phyloP scores from a whole-genome alignment of 1,140 invertebrate species.

The Musca domestica region DNA sequence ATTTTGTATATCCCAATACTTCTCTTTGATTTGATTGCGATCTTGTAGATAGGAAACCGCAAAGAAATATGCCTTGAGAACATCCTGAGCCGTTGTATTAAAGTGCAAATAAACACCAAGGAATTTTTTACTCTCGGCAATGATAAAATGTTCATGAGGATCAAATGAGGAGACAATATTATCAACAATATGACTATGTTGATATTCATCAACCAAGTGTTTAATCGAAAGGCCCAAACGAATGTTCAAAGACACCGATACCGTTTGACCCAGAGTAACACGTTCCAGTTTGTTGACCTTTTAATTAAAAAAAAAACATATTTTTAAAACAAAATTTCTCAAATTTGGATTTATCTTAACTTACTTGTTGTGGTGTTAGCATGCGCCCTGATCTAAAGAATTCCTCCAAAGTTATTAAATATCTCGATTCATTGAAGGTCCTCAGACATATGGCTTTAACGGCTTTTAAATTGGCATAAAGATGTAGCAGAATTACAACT shows the following conservation, averaged over 20 bases:
- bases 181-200: slow-evolving; percentile 41
- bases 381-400: slow-evolving; percentile 60
- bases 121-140: slow-evolving; percentile 48
- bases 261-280: slow-evolving; percentile 58
- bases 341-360: background rate
- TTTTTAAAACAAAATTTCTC: background rate
- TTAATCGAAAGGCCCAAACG: slow-evolving; percentile 42
- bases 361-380: slow-evolving; percentile 54
- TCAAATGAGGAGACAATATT: slow-evolving; percentile 56
- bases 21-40: slow-evolving; percentile 53
- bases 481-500: slow-evolving; percentile 75
- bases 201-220: slow-evolving; percentile 41
- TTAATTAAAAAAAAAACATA: background rate
- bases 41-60: slow-evolving; percentile 53
- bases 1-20: slow-evolving; percentile 56
- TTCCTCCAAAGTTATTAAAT: slow-evolving; percentile 65
- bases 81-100: slow-evolving; percentile 45
- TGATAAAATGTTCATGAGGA: slow-evolving; percentile 52
- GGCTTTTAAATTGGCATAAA: slow-evolving; percentile 83
- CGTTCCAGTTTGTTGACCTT: slow-evolving; percentile 62
- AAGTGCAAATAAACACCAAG: slow-evolving; percentile 52
- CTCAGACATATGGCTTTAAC: slow-evolving; percentile 72
- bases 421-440: slow-evolving; percentile 76
- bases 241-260: slow-evolving; percentile 53
- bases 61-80: slow-evolving; percentile 53